These are phyloP conservation scores for Chaitophorus viminalis DNA, from an alignment of 2,888 invertebrate species.

Conservation along the genomic window DNA sequence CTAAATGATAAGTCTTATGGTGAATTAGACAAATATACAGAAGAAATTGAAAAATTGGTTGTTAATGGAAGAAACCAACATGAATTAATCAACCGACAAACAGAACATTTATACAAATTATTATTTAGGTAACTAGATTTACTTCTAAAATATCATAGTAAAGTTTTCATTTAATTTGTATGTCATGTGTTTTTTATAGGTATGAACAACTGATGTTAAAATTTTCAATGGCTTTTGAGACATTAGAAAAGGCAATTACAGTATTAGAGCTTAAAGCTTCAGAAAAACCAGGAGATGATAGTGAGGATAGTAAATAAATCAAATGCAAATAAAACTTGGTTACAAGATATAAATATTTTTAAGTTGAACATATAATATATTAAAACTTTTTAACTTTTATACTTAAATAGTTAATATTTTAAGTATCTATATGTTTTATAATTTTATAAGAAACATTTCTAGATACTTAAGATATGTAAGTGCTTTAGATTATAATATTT, in stretches of 20 bases:
- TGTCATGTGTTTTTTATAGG: neutral
- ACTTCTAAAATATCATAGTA: neutral
- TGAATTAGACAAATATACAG: slow-evolving; percentile 49
- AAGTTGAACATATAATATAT: slow-evolving; percentile 28
- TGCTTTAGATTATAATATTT: neutral
- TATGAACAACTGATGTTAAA: slow-evolving; percentile 53
- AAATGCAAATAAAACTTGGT: neutral
- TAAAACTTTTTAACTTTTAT: neutral
- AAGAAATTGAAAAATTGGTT: slow-evolving; percentile 48
- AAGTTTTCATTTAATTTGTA: neutral
- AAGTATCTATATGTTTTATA: too few species aligned
- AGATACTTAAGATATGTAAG: neutral
- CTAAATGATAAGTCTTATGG: slow-evolving; percentile 50
- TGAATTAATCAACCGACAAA: slow-evolving; percentile 39
- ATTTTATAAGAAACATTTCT: too few species aligned
- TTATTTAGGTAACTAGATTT: slow-evolving; percentile 46
- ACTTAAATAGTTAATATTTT: too few species aligned
- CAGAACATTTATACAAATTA: slow-evolving; percentile 40
- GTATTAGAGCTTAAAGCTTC: slow-evolving; percentile 38
- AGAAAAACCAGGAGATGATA: slow-evolving; percentile 35
- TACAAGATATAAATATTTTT: neutral
- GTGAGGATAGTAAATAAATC: slow-evolving; percentile 18
- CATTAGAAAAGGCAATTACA: slow-evolving; percentile 45
- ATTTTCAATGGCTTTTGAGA: slow-evolving; percentile 47
- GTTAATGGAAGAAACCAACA: slow-evolving; percentile 44